Conservation (phyloP, 2,113 vertebrate genomes). For the Oncorhynchus mykiss region DNA sequence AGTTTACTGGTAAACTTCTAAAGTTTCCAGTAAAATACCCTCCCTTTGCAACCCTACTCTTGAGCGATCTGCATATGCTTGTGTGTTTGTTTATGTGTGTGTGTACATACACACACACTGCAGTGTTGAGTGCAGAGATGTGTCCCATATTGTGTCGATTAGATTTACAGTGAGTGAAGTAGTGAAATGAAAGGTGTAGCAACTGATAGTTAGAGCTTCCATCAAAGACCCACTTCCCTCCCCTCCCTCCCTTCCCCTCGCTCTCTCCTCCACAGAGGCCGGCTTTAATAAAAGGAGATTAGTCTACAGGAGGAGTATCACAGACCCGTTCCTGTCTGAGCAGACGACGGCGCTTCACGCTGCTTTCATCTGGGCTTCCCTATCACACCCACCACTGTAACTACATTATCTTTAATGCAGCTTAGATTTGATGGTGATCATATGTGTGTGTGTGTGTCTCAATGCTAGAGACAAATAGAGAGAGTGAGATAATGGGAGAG, state of each 20-base stretch:
- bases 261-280: slow-evolving; percentile 54
- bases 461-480: slow-evolving; percentile 20
- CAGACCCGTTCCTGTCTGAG: slow-evolving; percentile 49
- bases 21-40: too few relatives aligned
- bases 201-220: neutral
- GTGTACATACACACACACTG: slow-evolving; percentile 5
- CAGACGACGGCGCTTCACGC: slow-evolving; percentile 62
- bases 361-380: slow-evolving; percentile 76
- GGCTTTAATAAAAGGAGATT: slow-evolving; percentile 80
- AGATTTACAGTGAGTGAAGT: neutral
- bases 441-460: slow-evolving; percentile 39
- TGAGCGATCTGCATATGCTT: neutral
- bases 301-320: slow-evolving; percentile 73
- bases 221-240: neutral
- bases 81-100: slow-evolving; percentile 6
- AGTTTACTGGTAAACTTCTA: too few relatives aligned
- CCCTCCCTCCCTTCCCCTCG: slow-evolving; percentile 9
- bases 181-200: neutral
- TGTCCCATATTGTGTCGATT: neutral
- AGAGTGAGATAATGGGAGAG: slow-evolving; percentile 14
- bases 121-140: neutral
- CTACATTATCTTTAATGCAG: slow-evolving; percentile 80
- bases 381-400: slow-evolving; percentile 78
- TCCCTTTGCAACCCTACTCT: too few relatives aligned
- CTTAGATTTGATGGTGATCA: slow-evolving; percentile 71